Evolutionary conservation across 2,113 vertebrate genomes (phyloP).

Genomic region (Brienomyrus brachyistius): DNA sequence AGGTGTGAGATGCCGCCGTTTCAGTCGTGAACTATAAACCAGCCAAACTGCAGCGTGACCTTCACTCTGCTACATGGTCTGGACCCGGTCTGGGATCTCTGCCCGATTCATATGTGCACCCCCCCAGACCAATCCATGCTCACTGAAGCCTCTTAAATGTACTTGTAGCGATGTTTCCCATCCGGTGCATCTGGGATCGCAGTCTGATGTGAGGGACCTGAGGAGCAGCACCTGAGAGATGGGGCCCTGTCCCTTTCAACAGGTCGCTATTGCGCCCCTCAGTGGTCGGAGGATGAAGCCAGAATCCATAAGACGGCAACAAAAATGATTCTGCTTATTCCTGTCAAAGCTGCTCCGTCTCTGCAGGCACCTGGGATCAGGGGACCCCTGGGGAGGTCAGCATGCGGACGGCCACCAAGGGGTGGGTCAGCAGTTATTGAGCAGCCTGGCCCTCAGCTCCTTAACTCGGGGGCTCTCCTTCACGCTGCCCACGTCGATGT

Average conservation of each 20-base stretch:
- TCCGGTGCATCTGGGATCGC: too few species aligned
- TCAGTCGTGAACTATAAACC: background rate
- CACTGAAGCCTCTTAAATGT: background rate
- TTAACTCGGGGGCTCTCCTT: slow-evolving; percentile 25
- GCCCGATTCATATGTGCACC: background rate
- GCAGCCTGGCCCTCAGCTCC: slow-evolving; percentile 18
- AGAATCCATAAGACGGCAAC: background rate
- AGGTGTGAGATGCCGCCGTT: background rate
- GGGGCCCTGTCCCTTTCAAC: too few species aligned
- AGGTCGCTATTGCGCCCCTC: background rate
- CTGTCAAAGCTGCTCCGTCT: background rate
- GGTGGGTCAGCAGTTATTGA: slow-evolving; percentile 18
- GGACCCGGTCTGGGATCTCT: background rate
- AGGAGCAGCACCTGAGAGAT: background rate
- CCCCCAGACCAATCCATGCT: background rate
- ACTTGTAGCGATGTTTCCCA: background rate
- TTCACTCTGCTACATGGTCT: background rate
- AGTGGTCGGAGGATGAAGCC: background rate
- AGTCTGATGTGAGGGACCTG: background rate
- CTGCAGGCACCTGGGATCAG: background rate
- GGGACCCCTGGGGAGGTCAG: background rate
- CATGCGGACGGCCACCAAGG: background rate
- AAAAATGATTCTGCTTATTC: background rate
- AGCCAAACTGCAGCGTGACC: background rate
- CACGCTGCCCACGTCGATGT: slow-evolving; percentile 23